Base-by-base conservation (phyloP, 2,113 vertebrate genomes). In the Carlito syrichta region DNA sequence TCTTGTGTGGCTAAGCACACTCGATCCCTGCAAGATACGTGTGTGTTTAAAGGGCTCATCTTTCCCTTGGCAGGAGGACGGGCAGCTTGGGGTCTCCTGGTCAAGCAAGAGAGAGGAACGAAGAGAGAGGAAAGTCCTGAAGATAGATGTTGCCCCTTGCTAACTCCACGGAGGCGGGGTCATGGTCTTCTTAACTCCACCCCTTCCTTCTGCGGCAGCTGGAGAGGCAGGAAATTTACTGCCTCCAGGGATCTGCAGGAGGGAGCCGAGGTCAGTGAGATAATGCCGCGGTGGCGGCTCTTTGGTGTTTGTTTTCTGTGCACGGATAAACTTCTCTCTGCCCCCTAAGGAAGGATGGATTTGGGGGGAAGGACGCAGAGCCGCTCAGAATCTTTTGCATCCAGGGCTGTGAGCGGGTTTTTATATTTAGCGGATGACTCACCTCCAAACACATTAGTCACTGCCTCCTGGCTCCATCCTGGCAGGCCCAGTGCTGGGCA, bases 371-470 rank as follows among this genome's bases (percentile, higher is more conserved):
- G 96, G 88, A 86, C 77, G 4, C 1, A 1, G 60, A 86, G 96
- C 62, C 63, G 62, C 88, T 89, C 2, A 0, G 91, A 50, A 45
- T 56, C 95, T 35, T 91, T 40, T 58, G 91, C 93, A 83, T 77
- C 50, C 96, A 83, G 94, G 76, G 95, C 95, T 76, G 96, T 58
- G 95, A 96, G 97, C 78, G 93, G 95, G 48, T 40, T 92, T 95
- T 97, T 98, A 97, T 97, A 98, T 97, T 98, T 98, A 97, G 97
- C 78, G 0, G 85, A 96, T 98, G 97, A 98, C 91, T 98, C 97
- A 97, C 96, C 96, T 95, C 78, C 54, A 2, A 91, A 91, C 43
- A 43, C 91, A 96, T 95, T 96, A 97, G 94, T 97, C 97, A 98
- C 71, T 40, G 58, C 96, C 94, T 96, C 86, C 74, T 76, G 77